Conservation (phyloP, 2,797 vertebrate genomes). For the Acanthopagrus latus region DNA sequence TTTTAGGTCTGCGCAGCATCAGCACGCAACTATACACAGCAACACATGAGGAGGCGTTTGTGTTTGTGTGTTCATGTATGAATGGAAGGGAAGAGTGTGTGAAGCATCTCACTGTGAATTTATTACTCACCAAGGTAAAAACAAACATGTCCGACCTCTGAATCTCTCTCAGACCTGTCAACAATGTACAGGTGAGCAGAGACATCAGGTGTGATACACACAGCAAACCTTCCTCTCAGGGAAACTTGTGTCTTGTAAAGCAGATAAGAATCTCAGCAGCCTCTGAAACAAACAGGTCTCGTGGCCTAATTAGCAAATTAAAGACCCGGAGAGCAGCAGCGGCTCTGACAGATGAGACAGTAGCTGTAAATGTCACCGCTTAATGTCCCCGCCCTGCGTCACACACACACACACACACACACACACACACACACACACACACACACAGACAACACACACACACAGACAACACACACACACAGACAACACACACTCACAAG, state of each 20-base stretch:
- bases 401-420: constrained; percentile 11
- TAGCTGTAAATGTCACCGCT: constrained; percentile 45
- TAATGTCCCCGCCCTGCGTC: not conserved
- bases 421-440: too few relatives aligned
- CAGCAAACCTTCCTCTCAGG: not conserved
- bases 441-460: not conserved
- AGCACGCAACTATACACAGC: too few relatives aligned
- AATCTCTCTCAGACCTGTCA: constrained; percentile 4
- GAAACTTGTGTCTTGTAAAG: constrained; percentile 31
- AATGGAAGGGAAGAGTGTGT: not conserved
- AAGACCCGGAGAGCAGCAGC: constrained; percentile 42
- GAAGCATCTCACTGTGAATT: not conserved
- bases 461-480: too few relatives aligned
- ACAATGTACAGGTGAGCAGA: constrained; percentile 6
- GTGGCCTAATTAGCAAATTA: constrained; percentile 56
- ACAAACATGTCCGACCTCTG: not conserved
- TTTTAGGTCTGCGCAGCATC: not conserved
- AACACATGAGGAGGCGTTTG: not conserved
- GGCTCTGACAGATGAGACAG: constrained; percentile 50
- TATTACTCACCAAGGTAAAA: not conserved
- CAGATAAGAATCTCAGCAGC: constrained; percentile 49
- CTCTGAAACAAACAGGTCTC: constrained; percentile 30
- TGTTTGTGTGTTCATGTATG: not conserved
- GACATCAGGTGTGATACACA: not conserved
- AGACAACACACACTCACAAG: too few relatives aligned